These are phyloP conservation scores for Phocoena sinus DNA, from an alignment of 2,113 vertebrate species.

Conservation along the genomic window DNA sequence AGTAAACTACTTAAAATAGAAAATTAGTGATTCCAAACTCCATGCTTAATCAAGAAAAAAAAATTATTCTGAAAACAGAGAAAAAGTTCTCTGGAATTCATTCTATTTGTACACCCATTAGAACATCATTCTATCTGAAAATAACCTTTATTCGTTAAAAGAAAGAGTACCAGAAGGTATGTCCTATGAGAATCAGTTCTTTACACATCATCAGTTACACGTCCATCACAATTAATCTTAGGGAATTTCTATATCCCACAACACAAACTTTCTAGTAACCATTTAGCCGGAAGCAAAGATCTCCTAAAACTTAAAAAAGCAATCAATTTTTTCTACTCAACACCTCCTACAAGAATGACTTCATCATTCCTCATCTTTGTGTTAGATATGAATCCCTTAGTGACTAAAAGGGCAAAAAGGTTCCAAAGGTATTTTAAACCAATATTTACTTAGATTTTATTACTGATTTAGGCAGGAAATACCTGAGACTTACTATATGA, in stretches of 20 bases:
- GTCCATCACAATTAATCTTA: background rate
- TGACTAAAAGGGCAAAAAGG: background rate
- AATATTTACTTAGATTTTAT: slow-evolving; percentile 50
- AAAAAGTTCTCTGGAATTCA: background rate
- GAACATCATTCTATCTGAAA: background rate
- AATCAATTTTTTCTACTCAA: slow-evolving; percentile 47
- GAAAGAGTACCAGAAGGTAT: background rate
- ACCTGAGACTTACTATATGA: background rate
- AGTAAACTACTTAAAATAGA: background rate
- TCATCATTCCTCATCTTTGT: slow-evolving; percentile 25
- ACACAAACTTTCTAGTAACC: background rate
- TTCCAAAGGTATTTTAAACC: slow-evolving; percentile 25
- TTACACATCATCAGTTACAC: background rate
- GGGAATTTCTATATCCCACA: background rate
- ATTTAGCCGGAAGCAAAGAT: slow-evolving; percentile 27
- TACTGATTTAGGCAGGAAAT: slow-evolving; percentile 60
- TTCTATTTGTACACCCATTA: background rate
- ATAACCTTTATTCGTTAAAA: background rate
- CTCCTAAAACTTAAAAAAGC: slow-evolving; percentile 38
- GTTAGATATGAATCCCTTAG: slow-evolving; percentile 37
- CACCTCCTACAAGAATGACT: background rate
- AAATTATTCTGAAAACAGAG: background rate
- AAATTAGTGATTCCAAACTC: background rate
- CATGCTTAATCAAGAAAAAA: background rate
- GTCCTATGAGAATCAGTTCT: background rate